Evolutionary conservation across 2,888 invertebrate genomes (phyloP).

Genomic region (Ochropleura leucogaster): DNA sequence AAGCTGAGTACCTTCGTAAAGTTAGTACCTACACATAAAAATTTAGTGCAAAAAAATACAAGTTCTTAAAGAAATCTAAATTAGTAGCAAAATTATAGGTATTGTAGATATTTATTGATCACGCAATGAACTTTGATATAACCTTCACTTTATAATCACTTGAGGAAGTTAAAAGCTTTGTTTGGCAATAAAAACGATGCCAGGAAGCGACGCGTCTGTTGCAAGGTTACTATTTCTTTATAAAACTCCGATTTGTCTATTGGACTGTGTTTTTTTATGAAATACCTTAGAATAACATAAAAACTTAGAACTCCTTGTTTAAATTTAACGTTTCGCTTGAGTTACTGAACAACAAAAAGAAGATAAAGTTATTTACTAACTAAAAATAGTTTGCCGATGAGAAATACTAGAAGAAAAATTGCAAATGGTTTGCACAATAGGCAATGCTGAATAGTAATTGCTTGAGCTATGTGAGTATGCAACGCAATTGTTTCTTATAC

Average conservation of each 20-base stretch:
- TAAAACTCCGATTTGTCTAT: conserved; percentile 15
- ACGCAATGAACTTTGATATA: conserved; percentile 58
- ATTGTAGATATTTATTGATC: conserved; percentile 39
- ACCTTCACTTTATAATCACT: conserved; percentile 43
- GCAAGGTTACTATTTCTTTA: conserved; percentile 53
- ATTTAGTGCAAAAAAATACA: too few relatives aligned
- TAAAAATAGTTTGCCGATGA: background rate
- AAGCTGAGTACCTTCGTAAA: too few relatives aligned
- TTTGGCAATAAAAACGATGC: conserved; percentile 51
- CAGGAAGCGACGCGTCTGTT: conserved; percentile 42
- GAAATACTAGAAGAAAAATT: too few relatives aligned
- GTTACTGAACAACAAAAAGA: background rate
- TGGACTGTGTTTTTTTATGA: conserved; percentile 11
- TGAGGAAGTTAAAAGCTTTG: conserved; percentile 55
- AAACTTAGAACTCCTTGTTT: conserved; percentile 3
- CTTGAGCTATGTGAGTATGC: background rate
- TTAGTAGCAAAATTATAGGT: background rate
- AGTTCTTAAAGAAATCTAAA: background rate
- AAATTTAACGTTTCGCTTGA: background rate
- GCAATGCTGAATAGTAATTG: background rate
- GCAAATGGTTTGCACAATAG: background rate
- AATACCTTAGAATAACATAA: background rate
- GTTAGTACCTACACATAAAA: too few relatives aligned
- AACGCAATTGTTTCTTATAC: background rate
- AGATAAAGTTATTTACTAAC: background rate